phyloP scores from a whole-genome alignment of 1,140 invertebrate species.

The Lucilia sericata region DNA sequence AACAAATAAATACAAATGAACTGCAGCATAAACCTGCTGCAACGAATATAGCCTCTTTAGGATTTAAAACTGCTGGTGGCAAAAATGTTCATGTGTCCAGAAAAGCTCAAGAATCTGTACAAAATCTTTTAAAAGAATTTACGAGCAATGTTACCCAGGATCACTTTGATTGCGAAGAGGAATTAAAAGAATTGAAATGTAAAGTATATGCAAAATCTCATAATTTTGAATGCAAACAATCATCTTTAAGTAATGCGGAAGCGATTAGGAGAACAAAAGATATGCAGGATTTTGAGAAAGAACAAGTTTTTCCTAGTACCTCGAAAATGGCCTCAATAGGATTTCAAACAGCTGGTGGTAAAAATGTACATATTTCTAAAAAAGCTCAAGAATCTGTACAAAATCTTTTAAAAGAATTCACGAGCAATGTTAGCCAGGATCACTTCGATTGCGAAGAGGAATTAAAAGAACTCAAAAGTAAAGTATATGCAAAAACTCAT shows the following conservation, averaged over 20 bases:
- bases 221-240: too few species aligned
- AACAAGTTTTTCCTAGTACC: neutral
- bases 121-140: constrained; percentile 24
- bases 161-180: neutral
- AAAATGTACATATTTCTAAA: constrained; percentile 32
- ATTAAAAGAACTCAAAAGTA: constrained; percentile 5
- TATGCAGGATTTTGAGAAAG: too few species aligned
- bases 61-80: constrained; percentile 45
- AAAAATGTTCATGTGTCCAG: constrained; percentile 39
- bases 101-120: constrained; percentile 24
- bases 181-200: constrained; percentile 3
- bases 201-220: neutral
- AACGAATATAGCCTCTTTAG: neutral
- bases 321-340: neutral
- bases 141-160: neutral
- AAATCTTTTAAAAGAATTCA: constrained; percentile 23
- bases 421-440: neutral
- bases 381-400: constrained; percentile 22
- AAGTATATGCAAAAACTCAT: too few species aligned
- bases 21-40: too few species aligned
- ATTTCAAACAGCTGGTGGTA: constrained; percentile 44
- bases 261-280: too few species aligned
- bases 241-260: too few species aligned
- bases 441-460: neutral
- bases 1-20: constrained; percentile 17